Conservation (phyloP, 2,888 invertebrate species). For the Drosophila fungiperda region DNA sequence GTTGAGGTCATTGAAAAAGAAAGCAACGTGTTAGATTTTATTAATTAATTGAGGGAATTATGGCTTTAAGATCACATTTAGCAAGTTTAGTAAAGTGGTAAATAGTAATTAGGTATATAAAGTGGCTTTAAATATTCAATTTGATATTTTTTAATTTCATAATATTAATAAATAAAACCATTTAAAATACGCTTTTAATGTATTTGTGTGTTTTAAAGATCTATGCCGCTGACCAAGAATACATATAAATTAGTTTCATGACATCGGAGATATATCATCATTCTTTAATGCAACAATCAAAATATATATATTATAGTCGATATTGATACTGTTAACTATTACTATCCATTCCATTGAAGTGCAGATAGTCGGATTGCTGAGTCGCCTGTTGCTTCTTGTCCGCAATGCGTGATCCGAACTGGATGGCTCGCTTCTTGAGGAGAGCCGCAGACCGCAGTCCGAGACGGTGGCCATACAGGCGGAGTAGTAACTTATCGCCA, state of each 20-base stretch:
- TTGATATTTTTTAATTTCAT: neutral
- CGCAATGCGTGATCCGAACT: constrained; percentile 98
- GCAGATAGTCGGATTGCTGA: constrained; percentile 87
- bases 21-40: neutral
- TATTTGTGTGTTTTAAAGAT: neutral
- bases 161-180: neutral
- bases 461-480: constrained; percentile 89
- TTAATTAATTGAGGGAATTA: neutral
- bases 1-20: neutral
- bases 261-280: neutral
- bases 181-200: neutral
- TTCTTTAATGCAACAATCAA: neutral
- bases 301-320: neutral
- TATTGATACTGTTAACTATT: neutral
- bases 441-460: constrained; percentile 88
- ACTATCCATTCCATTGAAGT: constrained; percentile 1
- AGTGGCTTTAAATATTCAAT: constrained; percentile 1
- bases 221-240: neutral
- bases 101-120: neutral
- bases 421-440: constrained; percentile 96
- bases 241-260: neutral
- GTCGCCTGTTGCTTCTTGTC: constrained; percentile 95
- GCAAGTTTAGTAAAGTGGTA: neutral
- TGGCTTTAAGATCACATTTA: neutral
- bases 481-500: constrained; percentile 96